Base-by-base conservation (phyloP, 2,888 invertebrate species). In the Falcaria lacertinaria region DNA sequence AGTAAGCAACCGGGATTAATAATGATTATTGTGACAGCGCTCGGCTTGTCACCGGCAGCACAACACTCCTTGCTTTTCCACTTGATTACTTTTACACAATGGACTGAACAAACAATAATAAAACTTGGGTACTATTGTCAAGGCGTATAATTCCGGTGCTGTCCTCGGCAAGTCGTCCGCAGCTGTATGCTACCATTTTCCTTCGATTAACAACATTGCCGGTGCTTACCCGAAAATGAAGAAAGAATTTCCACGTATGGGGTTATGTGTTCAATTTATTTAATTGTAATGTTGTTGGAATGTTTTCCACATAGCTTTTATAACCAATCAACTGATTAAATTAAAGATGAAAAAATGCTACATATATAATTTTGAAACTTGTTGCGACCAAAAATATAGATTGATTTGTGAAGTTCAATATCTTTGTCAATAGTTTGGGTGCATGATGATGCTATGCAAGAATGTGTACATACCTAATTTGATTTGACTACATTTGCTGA, bases 11-110 rank as follows among this genome's bases (percentile, higher is more conserved):
- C 40, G 40, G 48, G 50, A 57, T 63, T 66, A 62, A 61, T 64
- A 62, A 64, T 62, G 62, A 58, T 68, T 61, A 65, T 57, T 62
- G 49, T 56, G 50, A 58, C 64, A 58, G 54, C 41, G 43, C 51
- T 45, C 45, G 33, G 13, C 34, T 43, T 65, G 69, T 67, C 70
- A 64, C 48, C 50, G 57, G 48, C 74, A 74, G 65, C 60, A 55
- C 43, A 50, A 59, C 62, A 64, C 64, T 73, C 63, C 68, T 73
- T 70, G 68, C 64, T 69, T 71, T 75, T 75, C 69, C 74, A 70
- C 63, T 70, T 68, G 74, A 80, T 75, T 74, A 73, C 72, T 67
- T 66, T 57, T 52, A 53, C 64, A 75, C 73, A 76, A 78, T 73
- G 53, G 66, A 50, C 57, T 54, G 62, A 65, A 69, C 69, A 71